Evolutionary conservation across 2,113 vertebrate genomes (phyloP).

Genomic region (Indicator indicator): DNA sequence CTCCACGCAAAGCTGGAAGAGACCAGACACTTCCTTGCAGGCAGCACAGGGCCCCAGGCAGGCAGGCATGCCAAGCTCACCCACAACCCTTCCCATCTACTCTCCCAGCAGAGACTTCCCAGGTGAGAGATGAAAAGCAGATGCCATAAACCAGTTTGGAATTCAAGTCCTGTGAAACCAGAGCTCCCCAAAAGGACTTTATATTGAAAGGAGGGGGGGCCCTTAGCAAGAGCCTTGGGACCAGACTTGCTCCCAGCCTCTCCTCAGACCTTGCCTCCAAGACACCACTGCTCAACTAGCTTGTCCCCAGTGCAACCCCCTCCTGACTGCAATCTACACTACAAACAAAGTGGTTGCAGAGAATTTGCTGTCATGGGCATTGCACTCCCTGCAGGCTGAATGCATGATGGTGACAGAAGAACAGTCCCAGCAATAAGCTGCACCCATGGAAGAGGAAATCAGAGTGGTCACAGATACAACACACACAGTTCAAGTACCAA

Average conservation of each 20-base stretch:
- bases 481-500: background rate
- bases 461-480: accelerated
- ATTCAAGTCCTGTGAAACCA: background rate
- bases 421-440: background rate
- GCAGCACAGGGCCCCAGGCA: background rate
- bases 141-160: background rate
- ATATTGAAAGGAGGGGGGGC: background rate
- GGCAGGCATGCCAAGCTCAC: background rate
- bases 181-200: background rate
- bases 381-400: background rate
- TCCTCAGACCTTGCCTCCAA: background rate
- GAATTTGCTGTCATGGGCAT: background rate
- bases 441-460: background rate
- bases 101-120: slow-evolving; percentile 12
- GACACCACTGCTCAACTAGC: background rate
- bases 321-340: background rate
- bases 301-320: background rate
- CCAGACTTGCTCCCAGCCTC: background rate
- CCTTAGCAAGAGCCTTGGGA: background rate
- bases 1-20: background rate
- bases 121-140: slow-evolving; percentile 42
- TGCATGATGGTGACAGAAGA: accelerated
- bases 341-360: background rate
- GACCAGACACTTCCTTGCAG: background rate
- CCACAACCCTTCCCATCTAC: background rate